Evolutionary conservation across 2,888 invertebrate species (phyloP).

Genomic region (Muscina levida): DNA sequence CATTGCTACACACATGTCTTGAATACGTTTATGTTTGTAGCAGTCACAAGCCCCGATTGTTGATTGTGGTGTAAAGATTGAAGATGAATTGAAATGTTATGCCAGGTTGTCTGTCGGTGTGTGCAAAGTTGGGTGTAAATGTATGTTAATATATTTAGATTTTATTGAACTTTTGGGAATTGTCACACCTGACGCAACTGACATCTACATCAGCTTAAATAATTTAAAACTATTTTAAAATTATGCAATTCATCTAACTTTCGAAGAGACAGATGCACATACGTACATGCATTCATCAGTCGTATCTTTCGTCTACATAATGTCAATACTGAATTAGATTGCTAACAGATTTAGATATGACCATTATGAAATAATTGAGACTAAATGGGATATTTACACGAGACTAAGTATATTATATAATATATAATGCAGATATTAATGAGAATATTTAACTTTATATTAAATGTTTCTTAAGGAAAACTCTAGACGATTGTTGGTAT

Average conservation of each 20-base stretch:
- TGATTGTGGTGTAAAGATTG: slow-evolving; percentile 31
- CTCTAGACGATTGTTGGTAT: no score
- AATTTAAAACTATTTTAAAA: slow-evolving; percentile 8
- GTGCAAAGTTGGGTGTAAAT: neutral
- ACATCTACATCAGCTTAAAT: slow-evolving; percentile 11
- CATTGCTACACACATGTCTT: slow-evolving; percentile 8
- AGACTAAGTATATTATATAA: no score
- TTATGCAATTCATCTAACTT: neutral
- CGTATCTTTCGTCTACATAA: neutral
- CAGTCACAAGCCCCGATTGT: slow-evolving; percentile 9
- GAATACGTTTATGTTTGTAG: no score
- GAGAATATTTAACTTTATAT: no score
- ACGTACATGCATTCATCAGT: slow-evolving; percentile 19
- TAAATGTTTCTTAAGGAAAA: no score
- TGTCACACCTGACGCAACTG: slow-evolving; percentile 44
- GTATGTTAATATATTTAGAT: slow-evolving; percentile 20
- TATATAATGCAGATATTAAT: no score
- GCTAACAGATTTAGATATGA: no score
- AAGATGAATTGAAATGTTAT: neutral
- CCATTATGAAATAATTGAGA: no score
- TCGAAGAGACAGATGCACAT: neutral
- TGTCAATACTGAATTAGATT: neutral
- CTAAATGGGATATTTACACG: no score
- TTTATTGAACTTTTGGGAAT: slow-evolving; percentile 33
- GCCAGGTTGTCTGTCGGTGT: neutral